phyloP scores from a whole-genome alignment of 2,113 vertebrate genomes.

The Elgaria multicarinata region DNA sequence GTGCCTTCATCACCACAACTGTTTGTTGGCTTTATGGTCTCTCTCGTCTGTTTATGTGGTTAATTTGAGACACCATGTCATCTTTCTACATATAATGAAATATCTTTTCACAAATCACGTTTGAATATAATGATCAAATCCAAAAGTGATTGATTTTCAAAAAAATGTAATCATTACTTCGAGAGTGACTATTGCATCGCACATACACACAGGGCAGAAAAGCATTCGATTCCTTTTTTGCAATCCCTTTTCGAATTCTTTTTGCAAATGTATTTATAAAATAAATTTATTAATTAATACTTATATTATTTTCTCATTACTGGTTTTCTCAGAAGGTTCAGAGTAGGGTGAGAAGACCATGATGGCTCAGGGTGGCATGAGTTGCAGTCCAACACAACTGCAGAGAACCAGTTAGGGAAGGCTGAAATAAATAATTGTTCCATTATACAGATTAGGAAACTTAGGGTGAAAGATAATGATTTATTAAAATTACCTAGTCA shows the following conservation, averaged over 20 bases:
- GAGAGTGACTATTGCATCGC: neutral
- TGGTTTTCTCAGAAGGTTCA: neutral
- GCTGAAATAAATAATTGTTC: neutral
- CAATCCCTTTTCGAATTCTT: neutral
- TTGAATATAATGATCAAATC: neutral
- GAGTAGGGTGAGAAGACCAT: neutral
- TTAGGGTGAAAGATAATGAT: neutral
- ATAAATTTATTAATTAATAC: neutral
- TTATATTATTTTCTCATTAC: neutral
- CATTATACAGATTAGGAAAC: neutral
- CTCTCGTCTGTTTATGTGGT: neutral
- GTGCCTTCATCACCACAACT: neutral
- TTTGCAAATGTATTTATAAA: neutral
- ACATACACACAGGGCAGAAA: neutral
- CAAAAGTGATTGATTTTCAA: constrained; percentile 4
- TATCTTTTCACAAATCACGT: neutral
- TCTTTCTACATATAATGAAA: neutral
- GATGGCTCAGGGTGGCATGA: too few species aligned
- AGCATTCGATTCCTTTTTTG: neutral
- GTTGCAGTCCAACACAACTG: too few species aligned
- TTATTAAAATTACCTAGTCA: neutral
- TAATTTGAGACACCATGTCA: neutral
- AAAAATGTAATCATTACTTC: neutral
- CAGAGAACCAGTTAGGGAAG: too few species aligned
- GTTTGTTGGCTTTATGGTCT: constrained; percentile 8